Percentiles rank a stretch among this genome's conserved stretches.
Evolutionary conservation across 2,888 invertebrate species (phyloP).

Genomic region (Phortica okadai): DNA sequence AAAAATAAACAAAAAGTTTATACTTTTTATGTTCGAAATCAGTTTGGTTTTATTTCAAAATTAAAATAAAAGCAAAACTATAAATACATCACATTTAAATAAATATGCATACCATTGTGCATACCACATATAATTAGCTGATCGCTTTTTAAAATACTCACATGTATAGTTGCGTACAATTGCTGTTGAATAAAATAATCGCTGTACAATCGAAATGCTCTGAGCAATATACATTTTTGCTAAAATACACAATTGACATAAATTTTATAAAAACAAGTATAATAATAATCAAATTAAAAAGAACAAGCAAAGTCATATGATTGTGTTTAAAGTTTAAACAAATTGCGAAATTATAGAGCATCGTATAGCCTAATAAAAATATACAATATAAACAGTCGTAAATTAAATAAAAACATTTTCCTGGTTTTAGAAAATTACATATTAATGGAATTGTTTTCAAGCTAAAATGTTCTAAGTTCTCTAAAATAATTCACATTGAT

Average conservation of each 20-base stretch:
- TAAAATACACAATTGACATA: too few species aligned
- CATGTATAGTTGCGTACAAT: too few species aligned
- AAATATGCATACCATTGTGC: conserved; percentile 38
- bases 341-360: neutral
- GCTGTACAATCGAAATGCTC: conserved; percentile 9
- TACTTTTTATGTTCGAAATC: conserved; percentile 34
- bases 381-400: neutral
- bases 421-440: neutral
- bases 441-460: neutral
- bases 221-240: too few species aligned
- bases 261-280: too few species aligned
- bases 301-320: too few species aligned
- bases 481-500: neutral
- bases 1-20: conserved; percentile 5
- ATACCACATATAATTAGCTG: too few species aligned
- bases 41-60: conserved; percentile 59
- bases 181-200: too few species aligned
- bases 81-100: conserved; percentile 55
- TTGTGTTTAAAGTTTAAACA: neutral
- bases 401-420: too few species aligned
- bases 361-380: neutral
- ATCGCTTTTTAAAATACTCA: too few species aligned
- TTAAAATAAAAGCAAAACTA: conserved; percentile 57
- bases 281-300: too few species aligned
- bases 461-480: neutral